A percentile compares a stretch with the other conserved stretches of the same genome.
These are phyloP conservation scores for Drosophila nebulosa DNA, from an alignment of 1,140 invertebrate genomes.

Conservation along the genomic window DNA sequence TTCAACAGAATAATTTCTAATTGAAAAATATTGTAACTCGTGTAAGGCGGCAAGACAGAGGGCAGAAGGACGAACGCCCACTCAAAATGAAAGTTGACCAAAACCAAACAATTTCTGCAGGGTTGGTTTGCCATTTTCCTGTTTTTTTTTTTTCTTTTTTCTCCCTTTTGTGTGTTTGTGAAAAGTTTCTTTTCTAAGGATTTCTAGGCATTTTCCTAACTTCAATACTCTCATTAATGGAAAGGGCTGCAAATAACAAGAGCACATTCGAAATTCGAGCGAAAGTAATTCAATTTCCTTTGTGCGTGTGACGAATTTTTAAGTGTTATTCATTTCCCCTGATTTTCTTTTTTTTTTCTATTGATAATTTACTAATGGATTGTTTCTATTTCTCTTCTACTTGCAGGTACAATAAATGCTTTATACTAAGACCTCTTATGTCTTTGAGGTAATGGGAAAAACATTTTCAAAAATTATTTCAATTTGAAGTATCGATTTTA, in stretches of 20 bases:
- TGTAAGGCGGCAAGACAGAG: conserved; percentile 35
- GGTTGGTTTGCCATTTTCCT: neutral
- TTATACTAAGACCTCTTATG: neutral
- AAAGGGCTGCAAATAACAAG: neutral
- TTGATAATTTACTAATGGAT: conserved; percentile 3
- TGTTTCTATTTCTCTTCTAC: neutral
- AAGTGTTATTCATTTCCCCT: conserved; percentile 47
- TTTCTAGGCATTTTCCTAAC: conserved; percentile 20
- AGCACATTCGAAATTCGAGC: neutral
- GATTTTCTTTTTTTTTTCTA: conserved; percentile 14
- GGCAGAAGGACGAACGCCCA: conserved; percentile 21
- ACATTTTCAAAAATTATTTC: too few species aligned
- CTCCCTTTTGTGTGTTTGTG: too few species aligned
- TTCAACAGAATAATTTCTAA: conserved; percentile 81
- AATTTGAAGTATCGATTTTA: too few species aligned
- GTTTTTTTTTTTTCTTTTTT: neutral
- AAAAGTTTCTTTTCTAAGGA: conserved; percentile 22
- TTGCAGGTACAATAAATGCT: conserved; percentile 15
- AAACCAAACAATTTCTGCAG: conserved; percentile 2
- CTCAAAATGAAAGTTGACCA: conserved; percentile 3
- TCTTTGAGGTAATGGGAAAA: neutral
- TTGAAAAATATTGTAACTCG: conserved; percentile 81
- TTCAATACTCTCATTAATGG: conserved; percentile 15
- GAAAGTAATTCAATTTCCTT: conserved; percentile 39
- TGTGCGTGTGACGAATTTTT: conserved; percentile 69